Evolutionary conservation across 2,113 vertebrate species (phyloP), one percentile per base, ranked within the genome.

Genomic region (Anolis carolinensis): DNA sequence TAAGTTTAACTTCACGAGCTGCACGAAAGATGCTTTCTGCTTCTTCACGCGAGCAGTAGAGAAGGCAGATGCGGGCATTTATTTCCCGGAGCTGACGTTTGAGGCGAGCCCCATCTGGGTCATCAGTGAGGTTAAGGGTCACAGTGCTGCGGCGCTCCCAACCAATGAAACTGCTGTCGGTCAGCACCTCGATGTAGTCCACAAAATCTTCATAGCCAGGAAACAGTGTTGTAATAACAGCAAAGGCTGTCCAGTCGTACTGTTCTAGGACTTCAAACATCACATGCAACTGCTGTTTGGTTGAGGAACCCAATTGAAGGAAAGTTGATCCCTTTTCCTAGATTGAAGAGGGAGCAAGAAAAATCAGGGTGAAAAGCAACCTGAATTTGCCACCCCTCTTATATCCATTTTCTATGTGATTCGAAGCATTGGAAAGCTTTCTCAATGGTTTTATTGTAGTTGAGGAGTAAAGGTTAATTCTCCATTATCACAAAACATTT

Each of bases 231-330:
- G 97, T 98, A 93, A 99, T 97, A 36, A 98, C 97, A 0, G 98
- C 98, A 87, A 99, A 99, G 83, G 98, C 90, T 0, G 98, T 99
- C 98, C 98, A 99, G 82, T 99, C 98, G 3, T 99, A 99, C 90
- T 99, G 98, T 93, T 99, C 98, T 94, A 99, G 95, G 93, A 99
- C 97, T 96, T 99, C 98, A 55, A 99, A 98, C 95, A 99, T 98
- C 88, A 98, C 98, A 93, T 97, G 97, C 5, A 99, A 93, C 82
- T 99, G 98, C 89, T 98, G 98, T 82, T 98, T 96, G 0, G 98
- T 98, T 76, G 98, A 98, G 6, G 98, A 97, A 92, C 98, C 98
- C 93, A 99, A 95, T 95, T 99, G 98, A 72, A 98, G 97, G 95
- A 98, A 98, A 86, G 98, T 97, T 86, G 98, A 98, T 93, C 98